Base-by-base conservation (phyloP, 2,797 vertebrate genomes). In the Cuculus canorus region DNA sequence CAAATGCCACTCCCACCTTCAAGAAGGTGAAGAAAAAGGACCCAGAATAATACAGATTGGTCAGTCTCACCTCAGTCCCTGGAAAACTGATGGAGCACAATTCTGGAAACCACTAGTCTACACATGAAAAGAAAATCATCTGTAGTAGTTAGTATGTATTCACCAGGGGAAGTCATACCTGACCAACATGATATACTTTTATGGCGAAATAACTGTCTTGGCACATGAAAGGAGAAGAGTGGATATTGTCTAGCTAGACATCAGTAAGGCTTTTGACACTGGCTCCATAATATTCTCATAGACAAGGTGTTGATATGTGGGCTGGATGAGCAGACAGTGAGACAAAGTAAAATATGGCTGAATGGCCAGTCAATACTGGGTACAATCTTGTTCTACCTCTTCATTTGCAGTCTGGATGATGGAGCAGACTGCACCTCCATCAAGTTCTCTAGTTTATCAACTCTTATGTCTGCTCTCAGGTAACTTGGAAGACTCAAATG, bases 51-150 rank as follows among this genome's bases (percentile, higher is more conserved):
- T 37, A 45, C 8, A 60, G 19, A 4, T 47, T 9, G 2, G 5
- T 47, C 45, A n/a, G 7, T 22, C 21, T 35, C 16, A 32, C 9
- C 5, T 66, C 0, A 1, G n/a, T 24, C 9, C 7, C 17, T n/a
- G 24, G 32, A 27, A 78, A 78, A 18, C 2, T 57, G 60, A 73
- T 39, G 27, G 37, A 87, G 12, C 19, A 57, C 61, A 56, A 70
- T 16, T 27, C 30, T 53, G 13, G 41, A 84, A 92, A 33, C 8
- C 0, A n/a, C 21, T 90, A 75, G 10, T 14, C 70, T 41, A 8
- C 32, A 48, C 32, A 16, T 27, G 16, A 57, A 84, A 48, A 39
- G 45, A 61, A 84, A 48, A 59, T 32, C 2, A 59, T 45, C 7
- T 83, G 43, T 8, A 57, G 17, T 28, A 33, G 11, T 45, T 45